Base-by-base conservation (phyloP, 1,140 invertebrate species). In the Triops cancriformis region DNA sequence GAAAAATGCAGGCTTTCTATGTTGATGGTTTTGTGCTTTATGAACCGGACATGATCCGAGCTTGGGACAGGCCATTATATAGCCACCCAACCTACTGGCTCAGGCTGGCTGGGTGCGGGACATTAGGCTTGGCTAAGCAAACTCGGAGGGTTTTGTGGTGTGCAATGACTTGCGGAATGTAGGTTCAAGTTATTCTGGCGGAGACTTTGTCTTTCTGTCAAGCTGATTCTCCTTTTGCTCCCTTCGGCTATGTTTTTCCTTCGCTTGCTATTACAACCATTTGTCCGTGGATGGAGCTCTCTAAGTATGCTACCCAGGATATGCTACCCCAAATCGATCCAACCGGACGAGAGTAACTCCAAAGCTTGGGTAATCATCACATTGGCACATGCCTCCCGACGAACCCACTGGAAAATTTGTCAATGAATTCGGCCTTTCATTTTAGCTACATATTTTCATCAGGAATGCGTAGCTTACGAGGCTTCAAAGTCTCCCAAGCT, bases 81-180 rank as follows among this genome's bases (percentile, higher is more conserved):
- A 64, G 14, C 51, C 51, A 64, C 51, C 51, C 51, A 64, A 64
- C 51, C 51, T 64, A 64, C 51, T 64, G 51, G 31, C 2, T 14
- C 1, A 23, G 51, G 51, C 18, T n/a, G 10, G 51, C 51, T 64
- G 51, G 51, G 51, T 64, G 51, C 51, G 51, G 51, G 51, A 64
- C 51, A 64, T 64, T 64, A 64, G 51, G 51, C 51, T 64, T 64
- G 51, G 51, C 51, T 64, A 64, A 64, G 51, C 51, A 64, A 64
- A 64, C 51, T 64, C 51, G 51, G 51, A n/a, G 31, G 31, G 51
- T 64, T 64, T 64, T 64, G 51, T 64, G 51, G 51, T 64, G 51
- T 64, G 51, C 51, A 64, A 64, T 64, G 51, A 64, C 51, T 64
- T 64, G 51, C 51, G 23, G 51, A 64, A 64, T 64, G 51, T 64